Evolutionary conservation across 2,113 vertebrate species (phyloP).

Genomic region (Daboia siamensis): DNA sequence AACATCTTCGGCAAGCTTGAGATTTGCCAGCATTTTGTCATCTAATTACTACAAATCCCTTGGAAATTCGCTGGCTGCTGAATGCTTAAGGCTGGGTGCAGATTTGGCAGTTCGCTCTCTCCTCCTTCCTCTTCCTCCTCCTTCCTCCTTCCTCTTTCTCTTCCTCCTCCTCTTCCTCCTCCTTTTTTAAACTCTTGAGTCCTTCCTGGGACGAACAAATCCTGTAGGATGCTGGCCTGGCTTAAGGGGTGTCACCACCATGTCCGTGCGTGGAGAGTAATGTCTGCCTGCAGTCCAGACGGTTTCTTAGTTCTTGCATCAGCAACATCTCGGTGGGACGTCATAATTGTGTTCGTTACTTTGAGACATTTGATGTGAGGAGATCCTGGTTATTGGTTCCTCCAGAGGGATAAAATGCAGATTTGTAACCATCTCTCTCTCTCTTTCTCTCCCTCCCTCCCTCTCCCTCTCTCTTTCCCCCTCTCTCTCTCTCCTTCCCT

Average conservation of each 20-base stretch:
- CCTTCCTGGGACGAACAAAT: background rate
- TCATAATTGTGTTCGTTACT: background rate
- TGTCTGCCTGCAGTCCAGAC: background rate
- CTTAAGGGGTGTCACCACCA: background rate
- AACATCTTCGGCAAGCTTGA: constrained; percentile 90
- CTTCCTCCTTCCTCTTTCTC: background rate
- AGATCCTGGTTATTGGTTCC: no score
- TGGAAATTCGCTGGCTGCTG: constrained; percentile 94
- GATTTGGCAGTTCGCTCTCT: constrained; percentile 68
- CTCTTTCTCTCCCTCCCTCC: background rate
- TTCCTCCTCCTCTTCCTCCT: background rate
- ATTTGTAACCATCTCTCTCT: background rate
- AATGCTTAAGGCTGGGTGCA: constrained; percentile 92
- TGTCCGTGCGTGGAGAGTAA: background rate
- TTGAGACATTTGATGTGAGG: background rate
- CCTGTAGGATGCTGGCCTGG: background rate
- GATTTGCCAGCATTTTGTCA: constrained; percentile 98
- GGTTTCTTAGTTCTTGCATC: background rate
- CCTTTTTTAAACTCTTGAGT: no score
- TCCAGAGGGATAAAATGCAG: background rate
- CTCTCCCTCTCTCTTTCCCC: no score
- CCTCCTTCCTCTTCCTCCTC: background rate
- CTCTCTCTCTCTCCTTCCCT: no score
- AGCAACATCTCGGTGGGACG: background rate
- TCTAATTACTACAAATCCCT: constrained; percentile 99